These are phyloP conservation scores for Acholoe squamosa DNA, from an alignment of 2,888 invertebrate genomes.

Conservation along the genomic window DNA sequence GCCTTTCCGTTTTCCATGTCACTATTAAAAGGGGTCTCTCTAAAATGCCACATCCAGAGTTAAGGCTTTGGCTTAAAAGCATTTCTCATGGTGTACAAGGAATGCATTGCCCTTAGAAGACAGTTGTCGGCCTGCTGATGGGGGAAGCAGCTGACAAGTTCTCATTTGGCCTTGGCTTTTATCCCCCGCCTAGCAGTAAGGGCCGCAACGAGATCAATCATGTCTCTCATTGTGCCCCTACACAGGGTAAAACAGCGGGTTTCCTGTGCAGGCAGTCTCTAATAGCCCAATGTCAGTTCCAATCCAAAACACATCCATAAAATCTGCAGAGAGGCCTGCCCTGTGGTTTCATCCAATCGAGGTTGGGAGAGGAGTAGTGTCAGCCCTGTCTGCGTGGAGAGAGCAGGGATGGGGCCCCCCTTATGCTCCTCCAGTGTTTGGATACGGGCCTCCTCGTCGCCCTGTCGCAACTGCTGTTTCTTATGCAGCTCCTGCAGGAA, in stretches of 20 bases:
- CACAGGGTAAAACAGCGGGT: slow-evolving; percentile 32
- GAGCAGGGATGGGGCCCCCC: neutral
- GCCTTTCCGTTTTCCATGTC: too few relatives aligned
- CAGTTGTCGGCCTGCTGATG: slow-evolving; percentile 27
- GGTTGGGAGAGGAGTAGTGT: neutral
- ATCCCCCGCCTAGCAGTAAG: neutral
- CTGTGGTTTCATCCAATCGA: neutral
- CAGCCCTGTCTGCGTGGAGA: neutral
- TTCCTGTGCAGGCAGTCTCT: slow-evolving; percentile 10
- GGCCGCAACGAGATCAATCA: slow-evolving; percentile 34
- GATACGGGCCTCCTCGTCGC: neutral
- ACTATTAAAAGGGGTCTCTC: too few relatives aligned
- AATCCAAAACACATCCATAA: slow-evolving; percentile 24
- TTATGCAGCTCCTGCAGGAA: neutral
- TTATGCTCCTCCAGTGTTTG: too few relatives aligned
- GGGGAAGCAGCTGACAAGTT: slow-evolving; percentile 47
- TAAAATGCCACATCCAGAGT: neutral
- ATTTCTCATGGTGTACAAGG: neutral
- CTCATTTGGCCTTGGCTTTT: slow-evolving; percentile 31
- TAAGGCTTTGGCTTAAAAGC: neutral
- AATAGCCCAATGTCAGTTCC: slow-evolving; percentile 31
- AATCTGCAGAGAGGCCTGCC: neutral
- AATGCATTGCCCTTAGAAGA: neutral
- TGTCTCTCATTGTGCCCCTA: slow-evolving; percentile 2
- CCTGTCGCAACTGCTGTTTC: neutral